These are phyloP conservation scores for Chrysodeixis includens DNA, from an alignment of 2,888 invertebrate species.

Conservation along the genomic window DNA sequence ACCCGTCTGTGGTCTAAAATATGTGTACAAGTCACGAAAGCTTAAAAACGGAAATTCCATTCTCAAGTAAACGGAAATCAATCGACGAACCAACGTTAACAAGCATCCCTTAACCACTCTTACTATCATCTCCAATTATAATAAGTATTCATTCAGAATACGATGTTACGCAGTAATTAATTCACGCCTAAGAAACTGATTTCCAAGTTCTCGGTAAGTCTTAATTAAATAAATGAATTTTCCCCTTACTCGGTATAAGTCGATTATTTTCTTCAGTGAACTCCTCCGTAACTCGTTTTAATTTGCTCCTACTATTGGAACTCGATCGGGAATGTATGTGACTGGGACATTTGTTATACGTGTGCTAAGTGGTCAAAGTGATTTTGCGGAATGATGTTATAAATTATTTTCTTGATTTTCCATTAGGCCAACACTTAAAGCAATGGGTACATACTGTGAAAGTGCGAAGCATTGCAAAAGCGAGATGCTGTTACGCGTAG, in stretches of 20 bases:
- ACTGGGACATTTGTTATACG: not conserved
- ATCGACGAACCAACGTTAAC: not conserved
- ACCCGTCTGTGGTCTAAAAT: too few relatives aligned
- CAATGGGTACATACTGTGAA: too few relatives aligned
- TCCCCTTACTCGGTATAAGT: conserved; percentile 60
- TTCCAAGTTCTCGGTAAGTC: conserved; percentile 49
- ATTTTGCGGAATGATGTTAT: too few relatives aligned
- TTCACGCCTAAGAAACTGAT: conserved; percentile 48
- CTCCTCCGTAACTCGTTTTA: conserved; percentile 47
- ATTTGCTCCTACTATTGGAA: conserved; percentile 41
- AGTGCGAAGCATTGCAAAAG: too few relatives aligned
- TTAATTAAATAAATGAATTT: conserved; percentile 75
- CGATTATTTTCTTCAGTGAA: conserved; percentile 69
- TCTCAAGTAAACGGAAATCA: too few relatives aligned
- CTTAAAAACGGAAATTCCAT: too few relatives aligned
- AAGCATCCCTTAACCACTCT: not conserved
- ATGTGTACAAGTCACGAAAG: too few relatives aligned
- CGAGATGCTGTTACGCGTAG: too few relatives aligned
- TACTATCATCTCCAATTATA: conserved; percentile 31
- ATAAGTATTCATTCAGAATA: conserved; percentile 44
- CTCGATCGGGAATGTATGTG: conserved; percentile 35
- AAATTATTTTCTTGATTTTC: too few relatives aligned
- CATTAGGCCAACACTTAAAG: too few relatives aligned
- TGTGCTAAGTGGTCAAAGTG: too few relatives aligned
- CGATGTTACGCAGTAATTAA: conserved; percentile 58